phyloP scores from a whole-genome alignment of 2,113 vertebrate species.

The Zootoca vivipara region DNA sequence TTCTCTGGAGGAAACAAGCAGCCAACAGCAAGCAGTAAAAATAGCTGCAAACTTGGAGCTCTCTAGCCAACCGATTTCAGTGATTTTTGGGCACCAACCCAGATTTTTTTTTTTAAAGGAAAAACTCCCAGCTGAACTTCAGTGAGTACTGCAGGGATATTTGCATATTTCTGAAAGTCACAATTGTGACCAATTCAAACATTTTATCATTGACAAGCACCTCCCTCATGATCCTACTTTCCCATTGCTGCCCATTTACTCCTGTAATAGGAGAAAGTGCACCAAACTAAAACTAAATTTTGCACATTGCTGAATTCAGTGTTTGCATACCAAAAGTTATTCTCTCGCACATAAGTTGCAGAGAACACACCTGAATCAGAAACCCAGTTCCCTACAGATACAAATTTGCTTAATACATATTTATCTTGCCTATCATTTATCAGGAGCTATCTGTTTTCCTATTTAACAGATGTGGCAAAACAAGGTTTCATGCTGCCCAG shows the following conservation, averaged over 20 bases:
- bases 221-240: background rate
- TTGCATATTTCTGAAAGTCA: background rate
- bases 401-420: background rate
- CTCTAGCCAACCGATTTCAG: conserved; percentile 3
- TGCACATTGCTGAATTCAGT: background rate
- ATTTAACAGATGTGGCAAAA: background rate
- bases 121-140: background rate
- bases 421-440: background rate
- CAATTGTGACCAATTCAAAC: background rate
- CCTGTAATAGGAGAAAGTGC: background rate
- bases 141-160: background rate
- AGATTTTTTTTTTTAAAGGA: background rate
- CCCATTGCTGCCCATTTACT: background rate
- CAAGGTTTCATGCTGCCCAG: background rate
- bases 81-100: background rate
- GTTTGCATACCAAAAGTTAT: background rate
- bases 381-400: background rate
- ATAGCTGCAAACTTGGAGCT: background rate
- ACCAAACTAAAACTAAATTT: background rate
- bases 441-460: background rate
- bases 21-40: conserved; percentile 34
- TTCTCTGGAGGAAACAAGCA: background rate
- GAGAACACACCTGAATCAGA: background rate
- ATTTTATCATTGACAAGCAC: background rate
- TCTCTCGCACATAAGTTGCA: background rate